Percentiles rank a stretch among this genome's conserved stretches.
phyloP scores from a whole-genome alignment of 2,113 vertebrate genomes.

The Dromiciops gliroides region DNA sequence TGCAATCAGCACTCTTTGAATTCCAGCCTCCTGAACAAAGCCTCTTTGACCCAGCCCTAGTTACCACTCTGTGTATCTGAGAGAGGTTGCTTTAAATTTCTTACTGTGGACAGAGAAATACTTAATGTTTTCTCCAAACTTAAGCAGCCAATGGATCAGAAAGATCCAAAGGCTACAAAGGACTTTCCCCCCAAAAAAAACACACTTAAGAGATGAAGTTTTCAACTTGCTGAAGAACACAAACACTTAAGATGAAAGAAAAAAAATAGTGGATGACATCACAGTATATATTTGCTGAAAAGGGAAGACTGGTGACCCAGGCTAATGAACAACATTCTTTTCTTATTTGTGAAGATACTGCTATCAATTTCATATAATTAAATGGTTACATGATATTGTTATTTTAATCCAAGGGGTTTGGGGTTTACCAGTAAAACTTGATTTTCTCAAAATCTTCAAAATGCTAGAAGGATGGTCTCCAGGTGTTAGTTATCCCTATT shows the following conservation, averaged over 20 bases:
- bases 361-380: neutral
- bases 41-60: neutral
- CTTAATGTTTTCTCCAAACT: neutral
- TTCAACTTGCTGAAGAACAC: neutral
- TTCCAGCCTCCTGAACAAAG: neutral
- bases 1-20: neutral
- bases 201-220: neutral
- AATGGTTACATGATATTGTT: constrained; percentile 1
- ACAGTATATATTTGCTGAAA: neutral
- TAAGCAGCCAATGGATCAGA: neutral
- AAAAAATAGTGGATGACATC: neutral
- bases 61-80: neutral
- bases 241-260: neutral
- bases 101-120: neutral
- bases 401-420: neutral
- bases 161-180: neutral
- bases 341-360: neutral
- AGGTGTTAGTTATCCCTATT: neutral
- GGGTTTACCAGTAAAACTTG: neutral
- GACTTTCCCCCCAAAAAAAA: neutral
- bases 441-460: neutral
- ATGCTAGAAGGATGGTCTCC: neutral
- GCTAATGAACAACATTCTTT: neutral
- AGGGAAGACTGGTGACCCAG: neutral
- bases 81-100: neutral